These are phyloP conservation scores for Micromys minutus DNA, from an alignment of 2,113 vertebrate genomes.

Conservation along the genomic window DNA sequence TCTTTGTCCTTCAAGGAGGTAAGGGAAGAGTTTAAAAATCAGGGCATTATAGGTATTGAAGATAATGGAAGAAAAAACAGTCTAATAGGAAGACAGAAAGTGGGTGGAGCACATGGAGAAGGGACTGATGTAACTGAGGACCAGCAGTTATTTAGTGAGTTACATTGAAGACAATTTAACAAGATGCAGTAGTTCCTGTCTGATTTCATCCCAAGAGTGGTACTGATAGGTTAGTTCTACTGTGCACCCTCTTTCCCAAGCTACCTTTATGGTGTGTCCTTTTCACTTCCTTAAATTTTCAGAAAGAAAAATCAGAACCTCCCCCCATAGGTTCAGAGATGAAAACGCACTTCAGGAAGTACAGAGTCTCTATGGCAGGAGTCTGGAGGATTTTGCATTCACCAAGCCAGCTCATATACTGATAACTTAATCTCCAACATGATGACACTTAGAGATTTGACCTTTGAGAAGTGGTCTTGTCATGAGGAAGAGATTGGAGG, in stretches of 20 bases:
- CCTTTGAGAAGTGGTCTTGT: background rate
- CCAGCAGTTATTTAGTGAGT: background rate
- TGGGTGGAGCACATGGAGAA: background rate
- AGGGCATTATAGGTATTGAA: background rate
- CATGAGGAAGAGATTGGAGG: too few relatives aligned
- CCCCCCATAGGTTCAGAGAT: background rate
- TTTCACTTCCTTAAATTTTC: background rate
- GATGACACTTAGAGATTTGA: background rate
- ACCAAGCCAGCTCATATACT: background rate
- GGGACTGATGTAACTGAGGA: background rate
- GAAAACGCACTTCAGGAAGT: background rate
- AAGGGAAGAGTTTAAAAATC: background rate
- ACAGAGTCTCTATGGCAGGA: background rate
- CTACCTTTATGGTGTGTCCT: background rate
- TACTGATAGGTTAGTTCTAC: background rate
- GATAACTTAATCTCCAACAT: background rate
- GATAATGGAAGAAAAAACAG: background rate
- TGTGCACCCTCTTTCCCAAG: background rate
- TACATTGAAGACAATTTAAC: background rate
- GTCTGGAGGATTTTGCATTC: background rate
- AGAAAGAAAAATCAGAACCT: background rate
- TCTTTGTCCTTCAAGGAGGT: background rate
- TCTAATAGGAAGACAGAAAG: background rate
- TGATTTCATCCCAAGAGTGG: background rate
- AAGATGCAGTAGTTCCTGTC: background rate